Evolutionary conservation across 1,140 invertebrate species (phyloP).

Genomic region (Pseudobourletiella spinata): DNA sequence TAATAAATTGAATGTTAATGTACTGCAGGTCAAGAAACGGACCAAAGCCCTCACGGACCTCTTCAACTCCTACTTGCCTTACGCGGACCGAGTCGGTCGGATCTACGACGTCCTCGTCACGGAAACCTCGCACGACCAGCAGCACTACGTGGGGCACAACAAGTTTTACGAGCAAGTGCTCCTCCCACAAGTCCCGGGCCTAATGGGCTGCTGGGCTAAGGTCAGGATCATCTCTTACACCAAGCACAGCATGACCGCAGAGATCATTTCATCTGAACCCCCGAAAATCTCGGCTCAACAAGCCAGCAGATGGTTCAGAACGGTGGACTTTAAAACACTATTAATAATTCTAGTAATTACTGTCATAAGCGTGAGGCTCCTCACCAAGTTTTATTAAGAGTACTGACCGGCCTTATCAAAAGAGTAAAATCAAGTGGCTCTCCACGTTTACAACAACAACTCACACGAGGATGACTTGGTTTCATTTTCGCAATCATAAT

Average conservation of each 20-base stretch:
- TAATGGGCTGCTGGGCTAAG: conserved; percentile 10
- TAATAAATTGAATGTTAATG: too few relatives aligned
- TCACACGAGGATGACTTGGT: too few relatives aligned
- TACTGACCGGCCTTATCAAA: too few relatives aligned
- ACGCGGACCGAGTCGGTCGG: conserved; percentile 64
- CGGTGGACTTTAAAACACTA: too few relatives aligned
- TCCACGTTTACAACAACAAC: too few relatives aligned
- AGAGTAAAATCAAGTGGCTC: too few relatives aligned
- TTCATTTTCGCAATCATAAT: too few relatives aligned
- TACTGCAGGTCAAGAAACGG: conserved; percentile 66
- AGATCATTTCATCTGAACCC: conserved; percentile 3
- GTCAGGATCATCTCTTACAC: conserved; percentile 11
- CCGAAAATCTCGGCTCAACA: too few relatives aligned
- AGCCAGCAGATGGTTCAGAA: too few relatives aligned
- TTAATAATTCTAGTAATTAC: too few relatives aligned
- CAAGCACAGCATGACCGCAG: conserved; percentile 14
- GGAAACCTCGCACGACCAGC: conserved; percentile 82
- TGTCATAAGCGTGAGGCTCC: too few relatives aligned
- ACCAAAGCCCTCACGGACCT: conserved; percentile 82
- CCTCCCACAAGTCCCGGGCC: not conserved
- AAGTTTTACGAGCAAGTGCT: conserved; percentile 86
- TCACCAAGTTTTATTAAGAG: too few relatives aligned
- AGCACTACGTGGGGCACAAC: conserved; percentile 89
- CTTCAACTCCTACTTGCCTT: conserved; percentile 85
- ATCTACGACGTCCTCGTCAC: conserved; percentile 79